These are phyloP conservation scores for Antechinus stuartii DNA, from an alignment of 2,113 vertebrate species.

Conservation along the genomic window DNA sequence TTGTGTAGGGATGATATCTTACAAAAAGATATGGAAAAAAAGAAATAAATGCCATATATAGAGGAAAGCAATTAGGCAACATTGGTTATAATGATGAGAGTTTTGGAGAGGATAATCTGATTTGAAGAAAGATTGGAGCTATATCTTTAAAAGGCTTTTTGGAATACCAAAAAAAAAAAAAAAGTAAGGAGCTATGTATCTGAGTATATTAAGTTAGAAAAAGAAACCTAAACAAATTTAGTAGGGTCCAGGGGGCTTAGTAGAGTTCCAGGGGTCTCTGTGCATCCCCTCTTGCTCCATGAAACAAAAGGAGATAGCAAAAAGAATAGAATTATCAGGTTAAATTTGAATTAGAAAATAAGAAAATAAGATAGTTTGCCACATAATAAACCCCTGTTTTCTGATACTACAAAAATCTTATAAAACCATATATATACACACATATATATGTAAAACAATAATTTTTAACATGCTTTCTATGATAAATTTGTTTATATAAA, in stretches of 20 bases:
- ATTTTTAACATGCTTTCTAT: neutral
- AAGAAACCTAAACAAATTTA: neutral
- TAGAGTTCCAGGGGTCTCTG: neutral
- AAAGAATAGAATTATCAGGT: neutral
- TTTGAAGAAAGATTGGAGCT: neutral
- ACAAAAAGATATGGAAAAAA: too few species aligned
- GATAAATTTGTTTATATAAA: neutral
- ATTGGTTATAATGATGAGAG: too few species aligned
- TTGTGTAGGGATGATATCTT: too few species aligned
- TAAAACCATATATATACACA: neutral
- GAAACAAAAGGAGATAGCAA: neutral
- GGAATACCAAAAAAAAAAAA: neutral
- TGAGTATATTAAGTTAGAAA: neutral
- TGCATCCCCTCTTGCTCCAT: neutral
- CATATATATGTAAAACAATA: neutral
- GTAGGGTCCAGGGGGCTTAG: neutral
- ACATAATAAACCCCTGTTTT: neutral
- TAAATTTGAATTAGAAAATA: neutral
- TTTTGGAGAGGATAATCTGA: too few species aligned
- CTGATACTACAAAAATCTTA: neutral
- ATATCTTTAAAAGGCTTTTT: too few species aligned
- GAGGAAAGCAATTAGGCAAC: too few species aligned
- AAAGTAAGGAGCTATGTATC: neutral
- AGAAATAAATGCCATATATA: too few species aligned
- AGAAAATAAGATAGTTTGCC: neutral